Evolutionary conservation across 2,888 invertebrate genomes (phyloP), one percentile per base, ranked within the genome.

Genomic region (Steinernema carpocapsae): DNA sequence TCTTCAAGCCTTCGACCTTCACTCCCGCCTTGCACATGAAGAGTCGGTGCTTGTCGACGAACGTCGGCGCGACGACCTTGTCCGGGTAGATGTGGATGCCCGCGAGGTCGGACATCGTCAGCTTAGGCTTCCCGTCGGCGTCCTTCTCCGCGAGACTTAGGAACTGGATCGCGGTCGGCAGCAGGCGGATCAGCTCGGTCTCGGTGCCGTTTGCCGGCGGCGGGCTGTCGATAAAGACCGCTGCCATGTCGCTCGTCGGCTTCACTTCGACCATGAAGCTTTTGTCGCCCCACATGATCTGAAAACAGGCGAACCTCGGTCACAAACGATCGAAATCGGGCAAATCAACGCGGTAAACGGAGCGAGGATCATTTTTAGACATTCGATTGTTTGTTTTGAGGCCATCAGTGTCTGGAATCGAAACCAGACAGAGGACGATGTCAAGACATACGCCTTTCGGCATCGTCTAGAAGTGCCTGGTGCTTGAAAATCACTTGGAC

Each of bases 51-150:
- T 76, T 59, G 56, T 85, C 84, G 42, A 83, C 78, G 80, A 80
- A 85, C 1, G 88, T 86, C 37, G 85, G 79, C 14, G 85, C 84
- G 6, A 84, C 85, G 12, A 87, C 78, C 2, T 84, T 84, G 29
- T 85, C 84, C 19, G 88, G 85, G 24, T 85, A 78, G 6, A 88
- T 79, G 1, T 82, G 74, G 19, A 84, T 52, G 26, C 80, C 80
- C 26, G 73, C 72, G 59, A 85, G 26, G 17, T 74, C 75, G 7
- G 79, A 79, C 22, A 17, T 32, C 17, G 29, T 4, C 64, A 32
- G 32, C 64, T 29, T 26, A 3, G 6, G 19, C 6, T 24, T 22
- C 4, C 26, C 22, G 56, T 6, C 22, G 19, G 26, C 48, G 48
- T 48, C 48, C 26, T 12, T 73, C 32, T 48, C n/a, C 48, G 14